Conservation (phyloP, 2,888 invertebrate species). For the Microdon myrmicae region DNA sequence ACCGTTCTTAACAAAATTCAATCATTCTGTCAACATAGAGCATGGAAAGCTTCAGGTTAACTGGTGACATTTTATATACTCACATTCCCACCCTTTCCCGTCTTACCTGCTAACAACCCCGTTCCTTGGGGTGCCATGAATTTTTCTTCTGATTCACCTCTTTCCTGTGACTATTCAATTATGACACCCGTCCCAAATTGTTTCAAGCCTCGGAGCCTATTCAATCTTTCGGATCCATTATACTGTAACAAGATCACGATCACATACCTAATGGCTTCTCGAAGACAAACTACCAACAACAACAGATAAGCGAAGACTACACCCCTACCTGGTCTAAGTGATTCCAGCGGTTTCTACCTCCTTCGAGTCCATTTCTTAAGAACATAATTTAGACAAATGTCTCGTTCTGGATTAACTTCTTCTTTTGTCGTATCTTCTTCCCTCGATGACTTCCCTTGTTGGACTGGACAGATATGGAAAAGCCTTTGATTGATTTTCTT, state of each 20-base stretch:
- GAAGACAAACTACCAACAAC: constrained; percentile 35
- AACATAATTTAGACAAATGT: constrained; percentile 12
- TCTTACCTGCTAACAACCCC: too few relatives aligned
- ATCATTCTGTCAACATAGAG: too few relatives aligned
- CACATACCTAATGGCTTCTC: constrained; percentile 18
- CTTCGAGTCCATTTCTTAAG: too few relatives aligned
- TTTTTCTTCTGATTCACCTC: too few relatives aligned
- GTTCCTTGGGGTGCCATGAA: too few relatives aligned
- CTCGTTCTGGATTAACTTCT: constrained; percentile 4
- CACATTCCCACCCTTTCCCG: too few relatives aligned
- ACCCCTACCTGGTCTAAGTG: too few relatives aligned
- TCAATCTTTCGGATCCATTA: constrained; percentile 14
- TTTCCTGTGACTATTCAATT: background rate
- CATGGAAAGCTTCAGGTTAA: too few relatives aligned
- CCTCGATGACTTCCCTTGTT: constrained; percentile 1
- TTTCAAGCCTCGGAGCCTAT: background rate
- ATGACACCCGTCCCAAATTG: constrained; percentile 5
- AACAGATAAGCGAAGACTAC: constrained; percentile 1
- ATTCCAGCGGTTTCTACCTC: too few relatives aligned
- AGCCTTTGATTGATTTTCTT: constrained; percentile 27
- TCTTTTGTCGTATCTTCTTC: background rate
- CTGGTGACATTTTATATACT: too few relatives aligned
- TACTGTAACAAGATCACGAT: constrained; percentile 19
- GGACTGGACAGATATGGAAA: constrained; percentile 8
- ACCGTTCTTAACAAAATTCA: too few relatives aligned